These are phyloP conservation scores for Polypterus senegalus DNA, from an alignment of 2,113 vertebrate genomes.

Conservation along the genomic window DNA sequence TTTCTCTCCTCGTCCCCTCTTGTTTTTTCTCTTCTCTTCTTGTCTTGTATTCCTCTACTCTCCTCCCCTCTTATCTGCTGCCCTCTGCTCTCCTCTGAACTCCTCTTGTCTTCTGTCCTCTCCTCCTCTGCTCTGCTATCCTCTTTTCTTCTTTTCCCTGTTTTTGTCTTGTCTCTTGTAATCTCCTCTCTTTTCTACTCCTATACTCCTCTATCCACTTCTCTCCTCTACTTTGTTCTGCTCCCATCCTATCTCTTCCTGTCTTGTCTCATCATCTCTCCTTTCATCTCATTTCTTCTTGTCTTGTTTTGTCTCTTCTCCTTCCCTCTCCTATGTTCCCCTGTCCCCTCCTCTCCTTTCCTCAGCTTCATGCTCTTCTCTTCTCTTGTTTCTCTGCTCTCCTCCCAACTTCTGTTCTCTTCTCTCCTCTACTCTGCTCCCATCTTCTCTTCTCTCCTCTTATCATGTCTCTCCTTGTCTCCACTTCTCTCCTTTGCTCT, in stretches of 20 bases:
- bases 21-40: background rate
- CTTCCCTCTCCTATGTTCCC: background rate
- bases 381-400: constrained; percentile 6
- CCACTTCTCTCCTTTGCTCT: constrained; percentile 6
- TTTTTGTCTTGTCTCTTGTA: background rate
- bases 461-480: constrained; percentile 4
- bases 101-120: constrained; percentile 16
- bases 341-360: background rate
- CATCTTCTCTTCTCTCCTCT: background rate
- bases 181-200: background rate
- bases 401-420: constrained; percentile 6
- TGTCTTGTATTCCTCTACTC: constrained; percentile 9
- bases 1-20: too few species aligned
- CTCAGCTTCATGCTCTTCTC: background rate
- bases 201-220: background rate
- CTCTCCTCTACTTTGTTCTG: background rate
- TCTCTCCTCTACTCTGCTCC: constrained; percentile 7
- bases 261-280: background rate
- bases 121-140: constrained; percentile 9
- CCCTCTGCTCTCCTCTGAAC: constrained; percentile 13
- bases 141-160: background rate
- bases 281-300: background rate
- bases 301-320: background rate
- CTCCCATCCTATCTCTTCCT: background rate
- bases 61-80: background rate